These are phyloP conservation scores for Lochmaea capreae DNA, from an alignment of 2,888 invertebrate species.

Conservation along the genomic window DNA sequence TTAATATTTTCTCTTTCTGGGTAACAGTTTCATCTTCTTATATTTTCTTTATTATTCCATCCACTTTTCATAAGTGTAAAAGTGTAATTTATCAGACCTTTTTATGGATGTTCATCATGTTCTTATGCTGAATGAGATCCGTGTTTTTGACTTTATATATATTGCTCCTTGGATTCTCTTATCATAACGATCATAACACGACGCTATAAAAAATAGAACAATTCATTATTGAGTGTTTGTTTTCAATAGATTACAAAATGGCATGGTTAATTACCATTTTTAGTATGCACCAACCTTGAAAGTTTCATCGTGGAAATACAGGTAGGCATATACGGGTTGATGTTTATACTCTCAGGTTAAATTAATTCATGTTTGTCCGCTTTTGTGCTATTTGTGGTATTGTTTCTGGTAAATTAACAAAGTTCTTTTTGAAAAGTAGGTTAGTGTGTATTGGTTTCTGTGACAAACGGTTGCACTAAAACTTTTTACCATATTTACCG, in stretches of 20 bases:
- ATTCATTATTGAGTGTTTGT: not conserved
- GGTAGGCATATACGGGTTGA: not conserved
- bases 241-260: not conserved
- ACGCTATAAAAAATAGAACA: slow-evolving; percentile 30
- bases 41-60: slow-evolving; percentile 35
- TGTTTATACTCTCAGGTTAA: not conserved
- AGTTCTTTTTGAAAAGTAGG: not conserved
- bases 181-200: slow-evolving; percentile 5
- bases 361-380: slow-evolving; percentile 9
- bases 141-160: slow-evolving; percentile 34
- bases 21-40: slow-evolving; percentile 37
- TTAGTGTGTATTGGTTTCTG: not conserved
- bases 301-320: not conserved
- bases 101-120: slow-evolving; percentile 32
- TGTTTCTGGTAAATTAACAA: slow-evolving; percentile 4
- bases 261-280: no score
- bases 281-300: not conserved
- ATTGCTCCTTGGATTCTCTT: slow-evolving; percentile 1
- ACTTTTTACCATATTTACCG: not conserved
- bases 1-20: slow-evolving; percentile 26
- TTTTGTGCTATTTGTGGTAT: not conserved
- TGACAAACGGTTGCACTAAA: not conserved
- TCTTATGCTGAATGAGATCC: slow-evolving; percentile 31
- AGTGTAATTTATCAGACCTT: slow-evolving; percentile 38
- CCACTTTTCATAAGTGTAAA: slow-evolving; percentile 40